Evolutionary conservation across 1,140 invertebrate species (phyloP).

Genomic region (Drosophila dunni): DNA sequence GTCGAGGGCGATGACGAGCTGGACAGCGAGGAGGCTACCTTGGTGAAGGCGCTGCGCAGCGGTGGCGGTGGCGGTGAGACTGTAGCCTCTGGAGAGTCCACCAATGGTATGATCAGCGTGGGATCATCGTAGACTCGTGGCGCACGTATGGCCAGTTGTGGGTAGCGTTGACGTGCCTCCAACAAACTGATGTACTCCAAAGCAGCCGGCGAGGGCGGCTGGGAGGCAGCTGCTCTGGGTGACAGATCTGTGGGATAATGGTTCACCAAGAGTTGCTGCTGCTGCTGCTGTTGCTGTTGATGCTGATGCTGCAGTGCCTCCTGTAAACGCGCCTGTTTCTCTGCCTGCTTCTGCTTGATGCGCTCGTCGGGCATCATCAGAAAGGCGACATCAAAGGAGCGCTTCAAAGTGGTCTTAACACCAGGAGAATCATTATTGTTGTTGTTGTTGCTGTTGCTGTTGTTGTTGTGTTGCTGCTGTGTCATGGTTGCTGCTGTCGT

Average conservation of each 20-base stretch:
- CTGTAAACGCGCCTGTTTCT: constrained; percentile 86
- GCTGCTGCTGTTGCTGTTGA: constrained; percentile 52
- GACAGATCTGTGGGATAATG: constrained; percentile 71
- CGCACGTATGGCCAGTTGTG: constrained; percentile 70
- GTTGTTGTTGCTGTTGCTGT: constrained; percentile 41
- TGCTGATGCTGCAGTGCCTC: constrained; percentile 83
- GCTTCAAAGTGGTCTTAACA: constrained; percentile 86
- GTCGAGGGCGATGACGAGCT: constrained; percentile 85
- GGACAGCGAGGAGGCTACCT: constrained; percentile 87
- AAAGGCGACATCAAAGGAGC: constrained; percentile 95
- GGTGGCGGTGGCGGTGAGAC: constrained; percentile 71
- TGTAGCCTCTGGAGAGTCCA: constrained; percentile 63
- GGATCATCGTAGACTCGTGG: constrained; percentile 82
- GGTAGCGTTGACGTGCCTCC: constrained; percentile 75
- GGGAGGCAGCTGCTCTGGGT: constrained; percentile 59
- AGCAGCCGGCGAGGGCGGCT: constrained; percentile 67
- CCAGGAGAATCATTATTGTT: constrained; percentile 64
- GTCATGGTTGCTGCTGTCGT: constrained; percentile 64
- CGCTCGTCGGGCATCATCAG: constrained; percentile 94
- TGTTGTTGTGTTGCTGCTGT: constrained; percentile 37
- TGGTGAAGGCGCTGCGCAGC: constrained; percentile 91
- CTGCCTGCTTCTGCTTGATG: constrained; percentile 88
- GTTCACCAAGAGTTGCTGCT: constrained; percentile 50
- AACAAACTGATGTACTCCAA: constrained; percentile 70
- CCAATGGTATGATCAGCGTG: constrained; percentile 67